Base-by-base conservation (phyloP, 2,797 vertebrate genomes). In the Hydrolagus colliei region DNA sequence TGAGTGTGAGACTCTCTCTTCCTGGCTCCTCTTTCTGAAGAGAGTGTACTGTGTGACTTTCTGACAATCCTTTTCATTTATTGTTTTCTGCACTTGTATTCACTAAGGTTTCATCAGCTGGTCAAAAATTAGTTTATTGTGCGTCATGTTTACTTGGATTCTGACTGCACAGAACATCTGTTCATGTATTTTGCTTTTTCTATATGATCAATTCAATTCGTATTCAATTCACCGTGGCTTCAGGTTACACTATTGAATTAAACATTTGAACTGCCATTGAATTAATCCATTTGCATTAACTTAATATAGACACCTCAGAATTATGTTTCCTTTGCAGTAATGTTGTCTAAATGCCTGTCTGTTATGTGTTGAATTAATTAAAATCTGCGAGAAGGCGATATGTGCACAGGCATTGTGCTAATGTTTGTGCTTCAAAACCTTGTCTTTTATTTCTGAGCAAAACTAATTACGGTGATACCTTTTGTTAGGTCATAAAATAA, bases 191-290 rank as follows among this genome's bases (percentile, higher is more conserved):
- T 71, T 52, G 32, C 32, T 35, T 52, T 68, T 71, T 84, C 79
- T 84, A 71, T 84, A 68, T 68, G 65, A 27, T 77, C 9, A 77
- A 41, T 8, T 41, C 14, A 41, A 77, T 2, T 12, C 27, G 27
- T 84, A 32, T 41, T 41, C 79, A 9, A n/a, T 84, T 84, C 63
- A 84, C 41, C 65, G 20, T 82, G 32, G 79, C 32, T 68, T 82
- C 65, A 84, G 65, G 52, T 71, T 68, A 10, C 79, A 68, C 2
- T 71, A 68, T 52, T 52, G 9, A 41, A 13, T 65, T 80, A 27
- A 52, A 80, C 14, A 71, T 65, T 13, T 18, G 68, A 35, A 68
- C 65, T 5, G 22, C 20, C 22, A 65, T 3, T 80, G 77, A 71
- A 65, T 63, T 84, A 16, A 84, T 84, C 27, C 20, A 41, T 71